These are phyloP conservation scores for Manis pentadactyla DNA, from an alignment of 2,797 vertebrate species.

Conservation along the genomic window DNA sequence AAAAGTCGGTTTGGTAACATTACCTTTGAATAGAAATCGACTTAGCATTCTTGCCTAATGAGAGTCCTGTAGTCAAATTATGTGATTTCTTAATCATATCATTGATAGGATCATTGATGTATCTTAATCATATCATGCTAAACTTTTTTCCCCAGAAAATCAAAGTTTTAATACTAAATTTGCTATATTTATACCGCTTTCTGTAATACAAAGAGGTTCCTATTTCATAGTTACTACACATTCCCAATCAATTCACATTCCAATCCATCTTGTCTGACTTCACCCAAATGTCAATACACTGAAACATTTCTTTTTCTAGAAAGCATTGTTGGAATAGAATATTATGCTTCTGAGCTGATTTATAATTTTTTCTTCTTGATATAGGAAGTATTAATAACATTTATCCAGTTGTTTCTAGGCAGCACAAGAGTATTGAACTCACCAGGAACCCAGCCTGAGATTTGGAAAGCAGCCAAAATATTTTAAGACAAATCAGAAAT, in stretches of 20 bases:
- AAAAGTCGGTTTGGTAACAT: not conserved
- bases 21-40: not conserved
- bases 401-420: constrained; percentile 8
- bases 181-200: not conserved
- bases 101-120: too few relatives aligned
- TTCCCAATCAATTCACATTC: not conserved
- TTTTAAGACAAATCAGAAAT: constrained; percentile 57
- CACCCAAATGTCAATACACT: not conserved
- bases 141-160: not conserved
- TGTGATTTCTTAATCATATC: not conserved
- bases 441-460: constrained; percentile 35
- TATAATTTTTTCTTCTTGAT: constrained; percentile 30
- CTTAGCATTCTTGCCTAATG: not conserved
- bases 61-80: not conserved
- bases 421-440: constrained; percentile 37
- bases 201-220: not conserved
- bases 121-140: too few relatives aligned
- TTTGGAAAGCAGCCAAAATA: constrained; percentile 60
- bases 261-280: not conserved
- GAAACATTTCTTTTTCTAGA: constrained; percentile 6
- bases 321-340: not conserved
- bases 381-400: constrained; percentile 22
- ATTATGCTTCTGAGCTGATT: not conserved
- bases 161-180: not conserved
- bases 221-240: not conserved